Conservation (phyloP, 92 coral and sea anemone species). For the Epizoanthus rinbou region DNA sequence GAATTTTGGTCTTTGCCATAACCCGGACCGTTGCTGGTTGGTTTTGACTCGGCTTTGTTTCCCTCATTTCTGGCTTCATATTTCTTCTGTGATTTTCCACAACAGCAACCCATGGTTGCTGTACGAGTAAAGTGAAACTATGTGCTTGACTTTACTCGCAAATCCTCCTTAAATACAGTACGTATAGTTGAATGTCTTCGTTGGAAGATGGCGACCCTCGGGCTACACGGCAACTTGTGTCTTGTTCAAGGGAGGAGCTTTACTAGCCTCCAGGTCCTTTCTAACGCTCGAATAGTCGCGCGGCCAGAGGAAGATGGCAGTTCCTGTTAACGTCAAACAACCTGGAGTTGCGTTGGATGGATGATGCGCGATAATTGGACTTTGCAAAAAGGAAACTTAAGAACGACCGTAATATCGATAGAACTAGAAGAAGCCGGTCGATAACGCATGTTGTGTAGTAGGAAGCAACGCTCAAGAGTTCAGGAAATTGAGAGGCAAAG, state of each 20-base stretch:
- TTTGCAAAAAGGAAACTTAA: too few relatives aligned
- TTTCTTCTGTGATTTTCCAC: conserved; percentile 77
- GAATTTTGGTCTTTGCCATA: conserved; percentile 44
- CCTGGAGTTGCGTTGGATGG: not conserved
- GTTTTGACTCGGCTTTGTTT: conserved; percentile 46
- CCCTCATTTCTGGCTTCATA: conserved; percentile 63
- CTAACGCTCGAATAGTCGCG: conserved; percentile 1
- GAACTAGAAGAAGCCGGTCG: too few relatives aligned
- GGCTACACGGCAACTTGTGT: not conserved
- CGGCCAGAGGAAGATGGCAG: not conserved
- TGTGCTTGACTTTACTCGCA: conserved; percentile 11
- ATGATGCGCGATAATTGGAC: not conserved
- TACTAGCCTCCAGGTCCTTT: conserved; percentile 28
- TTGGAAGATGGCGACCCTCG: conserved; percentile 23
- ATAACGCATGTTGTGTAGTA: too few relatives aligned
- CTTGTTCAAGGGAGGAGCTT: conserved; percentile 38
- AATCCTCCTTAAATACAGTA: conserved; percentile 19
- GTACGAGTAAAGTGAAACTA: conserved; percentile 24
- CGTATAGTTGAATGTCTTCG: conserved; percentile 16
- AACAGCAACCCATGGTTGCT: conserved; percentile 99
- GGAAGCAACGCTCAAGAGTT: too few relatives aligned
- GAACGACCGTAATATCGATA: too few relatives aligned
- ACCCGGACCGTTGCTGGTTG: conserved; percentile 57
- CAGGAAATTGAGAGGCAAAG: too few relatives aligned
- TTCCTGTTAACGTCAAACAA: not conserved